A percentile compares a stretch with the other conserved stretches of the same genome.
phyloP scores from a whole-genome alignment of 2,888 invertebrate species.

The Andrena praecox region DNA sequence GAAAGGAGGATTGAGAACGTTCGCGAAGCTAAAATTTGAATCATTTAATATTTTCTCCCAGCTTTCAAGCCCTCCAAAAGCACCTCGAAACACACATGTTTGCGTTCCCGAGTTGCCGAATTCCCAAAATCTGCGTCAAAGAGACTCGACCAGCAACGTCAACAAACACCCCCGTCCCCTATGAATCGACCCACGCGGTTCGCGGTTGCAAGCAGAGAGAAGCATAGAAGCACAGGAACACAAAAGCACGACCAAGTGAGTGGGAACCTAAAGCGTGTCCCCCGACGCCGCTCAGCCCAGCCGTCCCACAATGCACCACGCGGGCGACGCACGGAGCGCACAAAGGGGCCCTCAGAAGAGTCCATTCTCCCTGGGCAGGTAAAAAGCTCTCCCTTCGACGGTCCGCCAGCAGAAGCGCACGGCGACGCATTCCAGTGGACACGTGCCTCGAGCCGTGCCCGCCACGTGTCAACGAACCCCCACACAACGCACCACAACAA shows the following conservation, averaged over 20 bases:
- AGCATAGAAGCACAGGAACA: neutral
- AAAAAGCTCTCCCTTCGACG: neutral
- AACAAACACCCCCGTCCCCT: too few species aligned
- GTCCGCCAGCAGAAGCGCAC: neutral
- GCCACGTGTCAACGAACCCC: slow-evolving; percentile 11
- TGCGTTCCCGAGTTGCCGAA: too few species aligned
- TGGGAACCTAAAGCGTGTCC: neutral
- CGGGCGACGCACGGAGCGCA: neutral
- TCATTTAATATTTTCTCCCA: too few species aligned
- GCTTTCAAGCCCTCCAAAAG: too few species aligned
- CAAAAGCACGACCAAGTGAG: slow-evolving; percentile 1
- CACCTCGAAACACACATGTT: too few species aligned
- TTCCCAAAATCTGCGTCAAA: too few species aligned
- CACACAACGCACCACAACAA: neutral
- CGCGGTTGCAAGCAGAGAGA: too few species aligned
- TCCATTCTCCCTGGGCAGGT: slow-evolving; percentile 27
- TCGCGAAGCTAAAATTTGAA: too few species aligned
- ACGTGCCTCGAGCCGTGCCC: slow-evolving; percentile 19
- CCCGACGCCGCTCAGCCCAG: neutral
- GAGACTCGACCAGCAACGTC: too few species aligned
- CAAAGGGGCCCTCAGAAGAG: slow-evolving; percentile 36
- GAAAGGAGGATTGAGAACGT: too few species aligned
- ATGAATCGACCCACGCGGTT: too few species aligned
- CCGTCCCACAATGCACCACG: neutral
- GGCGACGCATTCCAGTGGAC: neutral